phyloP scores from a whole-genome alignment of 2,888 invertebrate genomes.

The Eupeodes latifasciatus region DNA sequence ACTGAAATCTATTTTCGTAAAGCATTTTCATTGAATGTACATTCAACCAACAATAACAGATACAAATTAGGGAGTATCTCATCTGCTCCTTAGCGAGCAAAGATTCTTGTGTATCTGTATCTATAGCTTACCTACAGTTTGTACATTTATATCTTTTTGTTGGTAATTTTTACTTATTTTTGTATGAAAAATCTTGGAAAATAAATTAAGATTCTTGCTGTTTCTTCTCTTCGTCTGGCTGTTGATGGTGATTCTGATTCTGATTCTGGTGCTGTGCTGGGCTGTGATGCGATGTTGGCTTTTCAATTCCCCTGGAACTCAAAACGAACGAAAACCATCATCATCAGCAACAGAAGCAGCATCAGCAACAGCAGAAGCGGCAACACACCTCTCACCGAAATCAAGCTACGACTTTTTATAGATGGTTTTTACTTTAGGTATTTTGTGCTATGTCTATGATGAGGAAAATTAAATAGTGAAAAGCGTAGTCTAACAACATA shows the following conservation, averaged over 20 bases:
- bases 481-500: slow-evolving; percentile 42
- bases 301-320: slow-evolving; percentile 51
- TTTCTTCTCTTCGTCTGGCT: slow-evolving; percentile 36
- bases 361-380: neutral
- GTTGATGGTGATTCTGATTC: neutral
- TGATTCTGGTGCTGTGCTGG: neutral
- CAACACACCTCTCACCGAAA: slow-evolving; percentile 18
- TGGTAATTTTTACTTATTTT: slow-evolving; percentile 17
- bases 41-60: slow-evolving; percentile 74
- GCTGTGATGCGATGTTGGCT: slow-evolving; percentile 16
- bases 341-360: slow-evolving; percentile 3
- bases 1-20: slow-evolving; percentile 71
- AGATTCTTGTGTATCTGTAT: slow-evolving; percentile 11
- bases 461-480: slow-evolving; percentile 70
- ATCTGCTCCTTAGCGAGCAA: slow-evolving; percentile 33
- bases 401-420: neutral
- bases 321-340: slow-evolving; percentile 36
- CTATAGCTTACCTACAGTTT: no score
- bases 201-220: slow-evolving; percentile 62
- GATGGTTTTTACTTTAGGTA: neutral
- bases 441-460: slow-evolving; percentile 14
- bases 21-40: slow-evolving; percentile 67
- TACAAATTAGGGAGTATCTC: slow-evolving; percentile 74
- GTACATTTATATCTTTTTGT: slow-evolving; percentile 19
- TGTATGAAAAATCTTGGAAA: slow-evolving; percentile 56